Base-by-base conservation (phyloP, 2,113 vertebrate species). In the Hypocryptadius cinnamomeus region DNA sequence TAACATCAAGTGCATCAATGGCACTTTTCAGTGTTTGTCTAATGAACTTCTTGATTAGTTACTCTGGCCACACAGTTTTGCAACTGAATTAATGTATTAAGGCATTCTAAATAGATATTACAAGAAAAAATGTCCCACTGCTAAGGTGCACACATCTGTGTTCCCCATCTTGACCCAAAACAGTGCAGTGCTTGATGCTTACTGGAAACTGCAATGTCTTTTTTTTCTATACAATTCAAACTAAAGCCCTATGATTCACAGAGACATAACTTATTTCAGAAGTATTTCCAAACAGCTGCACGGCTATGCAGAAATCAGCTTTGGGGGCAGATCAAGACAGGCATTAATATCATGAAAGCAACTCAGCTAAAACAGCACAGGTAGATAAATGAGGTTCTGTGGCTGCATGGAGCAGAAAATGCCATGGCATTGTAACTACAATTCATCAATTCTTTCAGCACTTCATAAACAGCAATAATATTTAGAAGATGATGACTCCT, bases 311-410 rank as follows among this genome's bases (percentile, higher is more conserved):
- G 33, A 66, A 23, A 60, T 86, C 23, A 31, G 24, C 40, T 78
- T 17, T 40, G 48, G 20, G 61, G 61, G 22, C 51, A 74, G 57
- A 84, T 22, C 13, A 35, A 25, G 56, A 54, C 18, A 66, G 35
- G 39, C 73, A 85, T 54, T 60, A 70, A 63, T 33, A 72, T 27
- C 27, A 77, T 69, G 48, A 69, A 85, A 74, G 42, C 7, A 3
- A 63, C 56, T 74, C 51, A 59, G 45, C 13, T 63, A 42, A 59
- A 92, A 86, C 0, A 87, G 51, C 48, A 77, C 51, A 78, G 80
- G 80, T 78, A 85, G 59, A 83, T 39, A 80, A 88, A 90, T 61
- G 4, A 47, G 65, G 48, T 86, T 90, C 68, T 66, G 42, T 21
- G 24, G 31, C 1, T 59, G 44, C 50, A 65, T 0, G 1, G 39